A percentile compares a stretch with the other conserved stretches of the same genome.
phyloP scores from a whole-genome alignment of 2,113 vertebrate species.

The Cyprinodon tularosa region DNA sequence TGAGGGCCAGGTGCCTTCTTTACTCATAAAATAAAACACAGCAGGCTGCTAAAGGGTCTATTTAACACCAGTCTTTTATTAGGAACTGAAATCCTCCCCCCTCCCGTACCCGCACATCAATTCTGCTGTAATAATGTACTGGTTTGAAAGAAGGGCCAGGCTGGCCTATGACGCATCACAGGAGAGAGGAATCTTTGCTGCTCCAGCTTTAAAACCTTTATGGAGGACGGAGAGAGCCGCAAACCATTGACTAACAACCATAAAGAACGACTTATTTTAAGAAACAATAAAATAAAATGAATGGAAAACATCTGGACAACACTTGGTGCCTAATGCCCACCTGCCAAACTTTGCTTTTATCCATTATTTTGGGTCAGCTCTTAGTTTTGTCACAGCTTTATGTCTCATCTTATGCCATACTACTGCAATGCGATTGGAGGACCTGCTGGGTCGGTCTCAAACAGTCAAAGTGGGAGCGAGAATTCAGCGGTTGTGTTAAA shows the following conservation, averaged over 20 bases:
- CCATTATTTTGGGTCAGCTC: no score
- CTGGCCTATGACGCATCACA: conserved; percentile 37
- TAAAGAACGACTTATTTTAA: background rate
- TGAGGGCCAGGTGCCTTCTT: conserved; percentile 69
- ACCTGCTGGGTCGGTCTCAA: no score
- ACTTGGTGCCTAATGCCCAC: no score
- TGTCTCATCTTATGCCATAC: no score
- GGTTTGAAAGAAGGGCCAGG: conserved; percentile 46
- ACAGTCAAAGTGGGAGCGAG: no score
- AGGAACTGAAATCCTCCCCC: conserved; percentile 36
- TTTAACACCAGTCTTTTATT: conserved; percentile 59
- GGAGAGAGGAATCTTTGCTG: background rate
- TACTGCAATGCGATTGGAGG: no score
- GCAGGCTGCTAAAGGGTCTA: conserved; percentile 37
- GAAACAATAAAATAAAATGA: no score
- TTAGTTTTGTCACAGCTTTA: no score
- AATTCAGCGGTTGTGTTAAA: no score
- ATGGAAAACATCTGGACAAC: no score
- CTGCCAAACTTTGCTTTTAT: no score
- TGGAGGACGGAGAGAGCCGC: background rate
- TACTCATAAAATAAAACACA: conserved; percentile 61
- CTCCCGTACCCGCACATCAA: background rate
- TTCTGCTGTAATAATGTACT: conserved; percentile 13
- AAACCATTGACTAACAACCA: background rate
- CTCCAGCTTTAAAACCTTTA: conserved; percentile 22